Evolutionary conservation across 2,888 invertebrate species (phyloP), one percentile per base, ranked within the genome.

Genomic region (Rhamphomyia laevipes): DNA sequence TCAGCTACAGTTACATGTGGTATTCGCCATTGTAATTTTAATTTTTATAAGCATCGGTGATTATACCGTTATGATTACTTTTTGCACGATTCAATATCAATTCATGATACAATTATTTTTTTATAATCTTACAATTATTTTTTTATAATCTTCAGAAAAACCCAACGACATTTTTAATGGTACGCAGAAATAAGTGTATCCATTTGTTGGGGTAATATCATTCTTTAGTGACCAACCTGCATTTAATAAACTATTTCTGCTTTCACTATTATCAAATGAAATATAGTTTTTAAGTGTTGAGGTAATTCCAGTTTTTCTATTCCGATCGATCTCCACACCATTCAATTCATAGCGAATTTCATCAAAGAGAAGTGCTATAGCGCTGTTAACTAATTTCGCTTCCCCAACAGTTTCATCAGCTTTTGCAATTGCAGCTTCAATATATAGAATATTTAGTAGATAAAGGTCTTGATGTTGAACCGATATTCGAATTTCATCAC

Each of bases 381-480:
- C 53, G 50, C 62, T 62, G 47, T 58, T 61, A 15, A 51, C 51
- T 17, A 60, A 49, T 46, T 48, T 46, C 44, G 51, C 35, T 46
- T 50, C 46, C 43, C 43, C 18, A 42, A 44, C 48, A 49, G 42
- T 46, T 57, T 46, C 51, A 47, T 46, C 51, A 42, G 30, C n/a
- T 49, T 47, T 47, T 13, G 51, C 37, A 44, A 54, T 38, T 53
- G 21, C 52, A 7, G 55, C 56, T 45, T 59, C 57, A 40, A 58
- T 51, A 45, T 56, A 53, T 42, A 57, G 21, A 38, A 54, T 58
- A 57, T 59, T 62, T 51, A 60, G 46, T 4, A 60, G 56, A 51
- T 58, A 59, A 21, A 58, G 47, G 47, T 61, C 59, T 48, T 58
- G 56, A 45, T 61, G 57, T 55, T 63, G 58, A 42, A 63, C 57